Conservation (phyloP, 2,113 vertebrate species). For the Triplophysa siluroides region DNA sequence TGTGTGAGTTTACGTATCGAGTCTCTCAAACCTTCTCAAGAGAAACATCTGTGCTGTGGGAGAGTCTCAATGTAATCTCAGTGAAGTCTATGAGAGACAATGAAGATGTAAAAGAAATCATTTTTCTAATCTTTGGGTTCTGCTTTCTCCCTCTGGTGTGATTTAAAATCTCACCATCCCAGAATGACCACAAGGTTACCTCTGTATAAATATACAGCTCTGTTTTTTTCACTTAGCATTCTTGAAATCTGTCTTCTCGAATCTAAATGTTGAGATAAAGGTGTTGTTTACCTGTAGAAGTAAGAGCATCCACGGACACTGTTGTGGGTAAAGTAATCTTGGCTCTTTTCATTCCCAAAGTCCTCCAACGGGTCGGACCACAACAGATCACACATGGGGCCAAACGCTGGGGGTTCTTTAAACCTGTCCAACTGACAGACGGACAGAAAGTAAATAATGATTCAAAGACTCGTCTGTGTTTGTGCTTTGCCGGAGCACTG, state of each 20-base stretch:
- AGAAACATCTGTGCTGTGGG: too few relatives aligned
- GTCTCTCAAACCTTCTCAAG: too few relatives aligned
- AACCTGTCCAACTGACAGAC: constrained; percentile 77
- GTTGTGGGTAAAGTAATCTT: constrained; percentile 83
- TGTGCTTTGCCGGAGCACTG: background rate
- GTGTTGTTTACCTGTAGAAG: constrained; percentile 77
- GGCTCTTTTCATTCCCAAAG: constrained; percentile 82
- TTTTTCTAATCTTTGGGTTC: too few relatives aligned
- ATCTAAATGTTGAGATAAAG: background rate
- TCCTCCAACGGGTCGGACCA: constrained; percentile 83
- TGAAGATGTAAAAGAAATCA: too few relatives aligned
- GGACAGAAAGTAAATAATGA: constrained; percentile 1
- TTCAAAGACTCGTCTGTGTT: background rate
- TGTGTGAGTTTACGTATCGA: too few relatives aligned
- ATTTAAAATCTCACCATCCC: too few relatives aligned
- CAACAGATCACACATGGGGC: constrained; percentile 82
- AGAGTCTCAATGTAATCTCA: too few relatives aligned
- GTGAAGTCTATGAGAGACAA: too few relatives aligned
- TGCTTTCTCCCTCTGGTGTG: too few relatives aligned
- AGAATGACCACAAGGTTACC: too few relatives aligned
- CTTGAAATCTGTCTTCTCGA: background rate
- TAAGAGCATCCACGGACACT: constrained; percentile 82
- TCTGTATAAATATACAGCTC: background rate
- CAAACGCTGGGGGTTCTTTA: constrained; percentile 82
- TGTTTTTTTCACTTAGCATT: background rate